Base-by-base conservation (phyloP, 2,888 invertebrate species). In the Tachina lurida region DNA sequence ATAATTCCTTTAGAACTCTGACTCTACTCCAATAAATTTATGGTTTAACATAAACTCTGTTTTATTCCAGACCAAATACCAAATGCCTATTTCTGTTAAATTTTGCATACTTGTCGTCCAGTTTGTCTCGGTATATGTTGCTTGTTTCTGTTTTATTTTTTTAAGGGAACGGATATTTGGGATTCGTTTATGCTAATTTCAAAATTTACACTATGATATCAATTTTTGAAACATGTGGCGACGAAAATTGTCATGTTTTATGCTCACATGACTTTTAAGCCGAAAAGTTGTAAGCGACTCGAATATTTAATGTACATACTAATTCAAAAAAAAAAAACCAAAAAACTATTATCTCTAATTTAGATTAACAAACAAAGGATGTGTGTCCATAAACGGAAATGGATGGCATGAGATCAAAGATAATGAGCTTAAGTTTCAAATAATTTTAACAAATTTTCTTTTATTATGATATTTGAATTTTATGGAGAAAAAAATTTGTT, bases 51-150 rank as follows among this genome's bases (percentile, higher is more conserved):
- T 62, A 58, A 73, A 65, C 62, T 73, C 39, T 80, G 15, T 52
- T 58, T 67, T 47, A 52, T 75, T 81, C 70, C 62, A 43, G 47
- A 52, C 17, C 39, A n/a, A 52, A 31, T 43, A 71, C n/a, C n/a
- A 73, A 60, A 22, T 78, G 83, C 77, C 83, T 78, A 84, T 77
- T 73, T 84, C n/a, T 73, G 77, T 78, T 22, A 85, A 43, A 82
- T 79, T 83, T 83, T 67, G 49, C 73, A 80, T 74, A 83, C 75
- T 86, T 86, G 83, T 86, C 79, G 79, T 73, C 73, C 86, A 83
- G 79, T 76, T 86, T 86, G 86, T 80, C 79, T 56, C 19, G 67
- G 17, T 65, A 49, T 12, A 47, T 71, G 71, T 71, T 79, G n/a
- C 17, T 31, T 12, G 7, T 58, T 49, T 43, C 15, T 77, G 0